phyloP scores from a whole-genome alignment of 2,888 invertebrate genomes.

The Drosophila robusta region DNA sequence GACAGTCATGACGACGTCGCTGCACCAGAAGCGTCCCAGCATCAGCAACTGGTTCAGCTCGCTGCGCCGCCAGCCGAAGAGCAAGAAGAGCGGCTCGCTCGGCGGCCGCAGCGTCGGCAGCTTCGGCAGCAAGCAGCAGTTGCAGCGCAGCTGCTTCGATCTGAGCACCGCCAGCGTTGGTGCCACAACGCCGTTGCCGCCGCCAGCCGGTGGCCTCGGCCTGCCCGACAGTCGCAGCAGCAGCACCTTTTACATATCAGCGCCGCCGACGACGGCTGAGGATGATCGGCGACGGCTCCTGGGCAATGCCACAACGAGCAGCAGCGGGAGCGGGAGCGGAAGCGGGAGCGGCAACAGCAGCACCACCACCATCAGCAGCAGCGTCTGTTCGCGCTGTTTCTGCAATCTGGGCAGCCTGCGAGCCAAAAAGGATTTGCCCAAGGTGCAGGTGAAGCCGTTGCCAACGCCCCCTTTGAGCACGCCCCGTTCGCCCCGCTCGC shows the following conservation, averaged over 20 bases:
- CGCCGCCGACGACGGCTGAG: slow-evolving; percentile 18
- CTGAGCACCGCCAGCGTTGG: slow-evolving; percentile 51
- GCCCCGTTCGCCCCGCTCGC: slow-evolving; percentile 64
- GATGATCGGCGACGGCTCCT: slow-evolving; percentile 64
- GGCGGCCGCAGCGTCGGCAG: slow-evolving; percentile 67
- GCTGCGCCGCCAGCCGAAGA: slow-evolving; percentile 87
- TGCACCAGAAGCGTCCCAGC: slow-evolving; percentile 89
- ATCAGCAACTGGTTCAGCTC: slow-evolving; percentile 94
- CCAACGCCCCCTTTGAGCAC: slow-evolving; percentile 24
- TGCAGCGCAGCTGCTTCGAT: slow-evolving; percentile 85
- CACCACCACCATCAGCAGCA: slow-evolving; percentile 64
- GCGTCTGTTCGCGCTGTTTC: slow-evolving; percentile 83
- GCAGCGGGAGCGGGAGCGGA: slow-evolving; percentile 46
- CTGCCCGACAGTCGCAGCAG: slow-evolving; percentile 53
- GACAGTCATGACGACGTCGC: slow-evolving; percentile 68
- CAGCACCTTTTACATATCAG: slow-evolving; percentile 82
- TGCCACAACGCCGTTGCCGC: slow-evolving; percentile 11
- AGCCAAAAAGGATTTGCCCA: slow-evolving; percentile 13
- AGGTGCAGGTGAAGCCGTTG: slow-evolving; percentile 4
- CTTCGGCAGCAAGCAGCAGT: slow-evolving; percentile 75
- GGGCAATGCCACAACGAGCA: slow-evolving; percentile 28
- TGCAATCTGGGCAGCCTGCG: slow-evolving; percentile 65
- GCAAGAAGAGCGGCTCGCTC: slow-evolving; percentile 74
- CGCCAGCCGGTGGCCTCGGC: neutral
- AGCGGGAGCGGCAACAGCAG: slow-evolving; percentile 32